Conservation (phyloP, 2,888 invertebrate species). For the Sinohyriopsis cumingii region DNA sequence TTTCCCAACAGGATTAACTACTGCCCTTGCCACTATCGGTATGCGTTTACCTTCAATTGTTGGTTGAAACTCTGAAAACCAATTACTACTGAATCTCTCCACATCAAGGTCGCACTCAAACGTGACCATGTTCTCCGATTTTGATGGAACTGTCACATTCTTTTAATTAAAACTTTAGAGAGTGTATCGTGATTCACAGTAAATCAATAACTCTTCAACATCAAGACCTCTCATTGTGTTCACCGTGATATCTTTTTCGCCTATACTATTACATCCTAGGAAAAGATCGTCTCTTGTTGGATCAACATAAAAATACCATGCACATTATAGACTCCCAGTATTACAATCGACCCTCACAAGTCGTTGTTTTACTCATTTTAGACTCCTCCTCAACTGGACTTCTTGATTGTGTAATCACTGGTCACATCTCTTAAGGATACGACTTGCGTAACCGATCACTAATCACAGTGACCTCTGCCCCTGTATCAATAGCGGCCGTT, state of each 20-base stretch:
- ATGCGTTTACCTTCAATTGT: not conserved
- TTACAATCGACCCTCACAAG: not conserved
- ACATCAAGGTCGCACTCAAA: not conserved
- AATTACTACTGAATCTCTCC: not conserved
- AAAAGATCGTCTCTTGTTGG: conserved; percentile 17
- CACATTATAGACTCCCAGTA: conserved; percentile 10
- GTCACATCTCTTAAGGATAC: conserved; percentile 3
- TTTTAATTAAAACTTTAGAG: not conserved
- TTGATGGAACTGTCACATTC: conserved; percentile 14
- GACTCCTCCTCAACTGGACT: conserved; percentile 14
- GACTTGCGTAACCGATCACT: conserved; percentile 5
- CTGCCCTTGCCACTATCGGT: conserved; percentile 1
- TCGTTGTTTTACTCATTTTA: conserved; percentile 11
- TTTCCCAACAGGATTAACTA: conserved; percentile 3
- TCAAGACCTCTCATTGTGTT: conserved; percentile 16
- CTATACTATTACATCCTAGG: conserved; percentile 18
- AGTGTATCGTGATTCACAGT: not conserved
- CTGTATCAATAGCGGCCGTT: conserved; percentile 19
- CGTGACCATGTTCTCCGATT: conserved; percentile 4
- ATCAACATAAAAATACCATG: conserved; percentile 21
- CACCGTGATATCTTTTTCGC: conserved; percentile 11
- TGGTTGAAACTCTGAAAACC: conserved; percentile 3
- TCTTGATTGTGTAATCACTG: conserved; percentile 5
- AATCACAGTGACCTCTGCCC: conserved; percentile 19
- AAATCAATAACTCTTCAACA: conserved; percentile 14